Evolutionary conservation across 2,797 vertebrate species (phyloP), one percentile per base, ranked within the genome.

Genomic region (Miichthys miiuy): DNA sequence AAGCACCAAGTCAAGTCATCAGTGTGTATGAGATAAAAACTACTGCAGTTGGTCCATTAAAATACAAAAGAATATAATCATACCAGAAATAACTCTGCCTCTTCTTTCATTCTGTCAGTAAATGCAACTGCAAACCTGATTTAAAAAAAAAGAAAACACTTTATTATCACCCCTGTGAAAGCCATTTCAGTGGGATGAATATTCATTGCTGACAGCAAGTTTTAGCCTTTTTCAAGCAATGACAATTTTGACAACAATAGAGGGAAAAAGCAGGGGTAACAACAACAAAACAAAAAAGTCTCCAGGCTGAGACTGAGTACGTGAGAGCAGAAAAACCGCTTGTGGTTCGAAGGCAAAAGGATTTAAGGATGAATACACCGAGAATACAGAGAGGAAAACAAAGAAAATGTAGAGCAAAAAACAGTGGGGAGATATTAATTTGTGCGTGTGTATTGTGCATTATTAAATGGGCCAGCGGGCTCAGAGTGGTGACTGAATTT

Each of bases 71-170:
- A 56, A 20, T 23, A 34, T 5, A 76, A 79, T 95, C 97, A 0
- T 96, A 99, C 98, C 98, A 97, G 95, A 85, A 92, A 88, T 16
- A 79, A 62, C 82, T 94, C 90, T 1, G 97, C 97, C 41, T 86
- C 87, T 67, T 96, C 95, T 94, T 96, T 97, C 93, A 99, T 93
- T 42, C 95, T 88, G 73, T 94, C 87, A 0, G 96, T 97, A 93
- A 99, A 99, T 21, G 97, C 97, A 72, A 99, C 96, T 0, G 96
- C 96, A 90, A 99, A 99, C 90, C 98, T 99, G 90, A 72, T 81
- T 81, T 2, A 51, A 58, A 83, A 68, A 79, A 75, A 61, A 67
- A 61, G 7, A 50, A 55, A 52, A 60, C 10, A 66, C 21, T 21
- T 71, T 2, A 66, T 80, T 80, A 79, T 74, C 20, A 77, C 2